phyloP scores from a whole-genome alignment of 2,113 vertebrate genomes.

The Odobenus rosmarus region DNA sequence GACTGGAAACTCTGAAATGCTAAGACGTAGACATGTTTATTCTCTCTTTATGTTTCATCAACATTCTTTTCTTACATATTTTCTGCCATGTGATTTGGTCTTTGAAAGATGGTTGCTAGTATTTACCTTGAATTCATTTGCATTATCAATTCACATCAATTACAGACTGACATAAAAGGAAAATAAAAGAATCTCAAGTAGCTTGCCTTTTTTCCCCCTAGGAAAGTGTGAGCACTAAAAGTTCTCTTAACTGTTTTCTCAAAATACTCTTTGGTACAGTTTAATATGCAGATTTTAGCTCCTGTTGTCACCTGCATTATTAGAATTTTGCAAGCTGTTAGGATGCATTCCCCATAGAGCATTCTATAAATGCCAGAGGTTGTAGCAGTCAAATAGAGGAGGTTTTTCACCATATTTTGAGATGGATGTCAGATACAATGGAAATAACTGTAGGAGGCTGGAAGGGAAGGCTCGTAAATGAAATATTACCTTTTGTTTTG shows the following conservation, averaged over 20 bases:
- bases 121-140: constrained; percentile 17
- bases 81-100: neutral
- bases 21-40: neutral
- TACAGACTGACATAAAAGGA: neutral
- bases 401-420: neutral
- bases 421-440: constrained; percentile 1
- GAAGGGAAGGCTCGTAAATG: neutral
- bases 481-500: constrained; percentile 29
- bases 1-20: neutral
- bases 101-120: neutral
- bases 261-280: neutral
- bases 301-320: neutral
- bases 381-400: neutral
- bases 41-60: neutral
- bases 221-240: neutral
- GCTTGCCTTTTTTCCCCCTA: neutral
- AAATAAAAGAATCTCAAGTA: neutral
- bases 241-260: neutral
- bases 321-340: constrained; percentile 4
- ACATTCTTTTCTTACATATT: neutral
- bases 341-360: neutral
- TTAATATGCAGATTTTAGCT: neutral
- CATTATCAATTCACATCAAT: neutral
- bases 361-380: neutral
- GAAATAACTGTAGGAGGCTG: neutral